A percentile compares a stretch with the other conserved stretches of the same genome.
Conservation (phyloP, 2,888 invertebrate species). For the Macrosiphum euphorbiae region DNA sequence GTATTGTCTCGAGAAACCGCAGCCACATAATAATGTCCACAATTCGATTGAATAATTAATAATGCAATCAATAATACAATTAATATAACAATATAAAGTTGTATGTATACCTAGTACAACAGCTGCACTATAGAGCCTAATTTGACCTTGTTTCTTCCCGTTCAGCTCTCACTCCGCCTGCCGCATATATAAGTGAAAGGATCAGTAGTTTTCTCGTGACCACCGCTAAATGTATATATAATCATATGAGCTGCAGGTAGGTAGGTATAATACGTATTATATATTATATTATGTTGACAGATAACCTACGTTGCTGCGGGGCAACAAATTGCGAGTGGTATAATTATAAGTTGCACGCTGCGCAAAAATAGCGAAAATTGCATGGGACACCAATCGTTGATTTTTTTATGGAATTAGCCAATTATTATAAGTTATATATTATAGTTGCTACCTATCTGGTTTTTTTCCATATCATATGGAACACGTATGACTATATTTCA, state of each 20-base stretch:
- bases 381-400: neutral
- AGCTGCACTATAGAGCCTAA: neutral
- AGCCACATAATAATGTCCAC: neutral
- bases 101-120: neutral
- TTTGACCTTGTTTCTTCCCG: slow-evolving; percentile 42
- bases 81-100: neutral
- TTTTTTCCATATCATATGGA: neutral
- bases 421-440: neutral
- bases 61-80: neutral
- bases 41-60: slow-evolving; percentile 7
- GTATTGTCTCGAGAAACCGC: neutral
- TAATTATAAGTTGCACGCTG: neutral
- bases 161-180: neutral
- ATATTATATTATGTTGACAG: too few species aligned
- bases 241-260: neutral
- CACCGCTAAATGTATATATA: slow-evolving; percentile 7
- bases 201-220: slow-evolving; percentile 43
- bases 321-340: neutral
- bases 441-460: neutral
- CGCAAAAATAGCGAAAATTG: neutral
- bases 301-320: neutral
- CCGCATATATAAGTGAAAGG: slow-evolving; percentile 37
- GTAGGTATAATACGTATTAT: neutral
- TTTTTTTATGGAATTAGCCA: neutral
- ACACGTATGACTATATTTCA: neutral